phyloP scores from a whole-genome alignment of 2,797 vertebrate species.

The Sandelia bainsii region DNA sequence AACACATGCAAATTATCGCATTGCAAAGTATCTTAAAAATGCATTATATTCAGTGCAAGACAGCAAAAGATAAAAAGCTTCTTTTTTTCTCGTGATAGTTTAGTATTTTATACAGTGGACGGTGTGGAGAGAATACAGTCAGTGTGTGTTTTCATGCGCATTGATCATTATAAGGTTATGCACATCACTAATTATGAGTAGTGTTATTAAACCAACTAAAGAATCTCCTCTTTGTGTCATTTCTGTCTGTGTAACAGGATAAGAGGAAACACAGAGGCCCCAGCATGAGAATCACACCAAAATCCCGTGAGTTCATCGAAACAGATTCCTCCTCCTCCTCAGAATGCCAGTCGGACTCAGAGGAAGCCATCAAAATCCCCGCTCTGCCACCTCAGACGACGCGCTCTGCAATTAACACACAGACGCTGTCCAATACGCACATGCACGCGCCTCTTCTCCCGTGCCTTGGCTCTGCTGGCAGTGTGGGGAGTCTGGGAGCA shows the following conservation, averaged over 20 bases:
- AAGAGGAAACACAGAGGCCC: slow-evolving; percentile 95
- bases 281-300: slow-evolving; percentile 91
- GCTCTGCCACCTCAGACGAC: slow-evolving; percentile 65
- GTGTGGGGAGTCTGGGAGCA: slow-evolving; percentile 41
- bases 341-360: slow-evolving; percentile 94
- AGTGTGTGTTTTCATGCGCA: not conserved
- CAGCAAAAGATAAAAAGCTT: not conserved
- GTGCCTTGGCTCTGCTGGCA: slow-evolving; percentile 43
- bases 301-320: slow-evolving; percentile 97
- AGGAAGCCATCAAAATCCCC: slow-evolving; percentile 89
- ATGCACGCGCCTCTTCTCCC: slow-evolving; percentile 56
- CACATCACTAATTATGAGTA: not conserved
- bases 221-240: not conserved
- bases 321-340: slow-evolving; percentile 95
- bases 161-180: not conserved
- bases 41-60: not conserved
- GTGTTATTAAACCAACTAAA: not conserved
- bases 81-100: not conserved
- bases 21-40: slow-evolving; percentile 9
- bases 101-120: not conserved
- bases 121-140: not conserved
- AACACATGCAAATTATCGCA: slow-evolving; percentile 9
- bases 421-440: slow-evolving; percentile 62
- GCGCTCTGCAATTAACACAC: slow-evolving; percentile 55
- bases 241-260: slow-evolving; percentile 77